Conservation (phyloP, 2,113 vertebrate species). For the Dromaius novaehollandiae region DNA sequence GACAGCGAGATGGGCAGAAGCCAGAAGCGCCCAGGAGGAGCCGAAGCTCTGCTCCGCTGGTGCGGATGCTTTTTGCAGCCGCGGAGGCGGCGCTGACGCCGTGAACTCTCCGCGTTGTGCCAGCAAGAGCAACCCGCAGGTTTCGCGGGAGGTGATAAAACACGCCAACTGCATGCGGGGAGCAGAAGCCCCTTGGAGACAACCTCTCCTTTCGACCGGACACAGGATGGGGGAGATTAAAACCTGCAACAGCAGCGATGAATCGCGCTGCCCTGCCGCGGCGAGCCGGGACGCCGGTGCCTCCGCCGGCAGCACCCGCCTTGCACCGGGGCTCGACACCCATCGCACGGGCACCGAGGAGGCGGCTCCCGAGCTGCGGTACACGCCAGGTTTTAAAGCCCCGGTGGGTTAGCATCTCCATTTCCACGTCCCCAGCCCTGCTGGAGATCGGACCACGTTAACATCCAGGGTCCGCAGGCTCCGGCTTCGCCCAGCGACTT, state of each 20-base stretch:
- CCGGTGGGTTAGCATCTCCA: slow-evolving; percentile 28
- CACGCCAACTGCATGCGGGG: too few relatives aligned
- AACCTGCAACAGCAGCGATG: neutral
- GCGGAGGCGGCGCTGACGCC: too few relatives aligned
- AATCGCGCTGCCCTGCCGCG: neutral
- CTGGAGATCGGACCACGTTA: slow-evolving; percentile 49
- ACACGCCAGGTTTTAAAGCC: slow-evolving; percentile 56
- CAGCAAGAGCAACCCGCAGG: neutral
- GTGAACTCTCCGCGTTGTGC: too few relatives aligned
- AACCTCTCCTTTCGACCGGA: neutral
- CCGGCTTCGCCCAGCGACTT: neutral
- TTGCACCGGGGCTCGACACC: neutral
- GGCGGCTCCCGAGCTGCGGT: too few relatives aligned
- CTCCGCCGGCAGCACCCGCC: neutral
- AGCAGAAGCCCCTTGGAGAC: neutral
- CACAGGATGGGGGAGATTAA: neutral
- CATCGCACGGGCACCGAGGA: neutral
- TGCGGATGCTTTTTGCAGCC: too few relatives aligned
- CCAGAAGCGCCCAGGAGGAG: neutral
- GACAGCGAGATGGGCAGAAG: too few relatives aligned
- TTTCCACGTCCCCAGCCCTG: slow-evolving; percentile 32
- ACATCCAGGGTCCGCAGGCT: slow-evolving; percentile 36
- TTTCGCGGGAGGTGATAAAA: neutral
- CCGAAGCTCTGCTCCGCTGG: neutral
- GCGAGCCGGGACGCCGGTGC: neutral